Evolutionary conservation across 2,888 invertebrate species (phyloP), one percentile per base, ranked within the genome.

Genomic region (Electrophaes corylata): DNA sequence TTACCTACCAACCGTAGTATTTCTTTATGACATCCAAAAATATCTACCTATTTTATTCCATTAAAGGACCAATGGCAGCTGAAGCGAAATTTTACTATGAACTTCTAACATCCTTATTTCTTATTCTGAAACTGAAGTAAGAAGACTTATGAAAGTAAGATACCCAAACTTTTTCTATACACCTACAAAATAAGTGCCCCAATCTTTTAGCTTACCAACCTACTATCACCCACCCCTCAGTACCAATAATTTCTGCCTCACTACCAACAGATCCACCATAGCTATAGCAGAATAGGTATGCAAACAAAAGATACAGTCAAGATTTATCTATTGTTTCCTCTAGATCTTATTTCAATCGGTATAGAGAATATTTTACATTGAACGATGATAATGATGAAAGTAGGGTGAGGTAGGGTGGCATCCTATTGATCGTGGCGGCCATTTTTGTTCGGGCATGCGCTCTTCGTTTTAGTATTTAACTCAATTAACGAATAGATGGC

Each of bases 341-440:
- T 66, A 41, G 57, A 61, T 68, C 67, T 71, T 81, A 76, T 66
- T 11, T 2, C n/a, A n/a, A 44, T 44, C 1, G 39, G 0, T 0
- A 47, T 72, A 83, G 60, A 66, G 72, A 53, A 12, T 62, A 60
- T 69, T 81, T 80, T 84, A 4, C 64, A 55, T 59, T 69, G 66
- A 14, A 35, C 14, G 16, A 44, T 50, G 46, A 44, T 41, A 63
- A 60, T 62, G 67, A 71, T 67, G 71, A 65, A 66, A 69, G 68
- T 74, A 73, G 80, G 88, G 84, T 84, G 80, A 78, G 75, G 72
- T 58, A 73, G 86, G 89, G 88, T 84, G 88, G 88, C 69, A 72
- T 73, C 70, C 64, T 90, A 91, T 91, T 85, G 91, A 91, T 91
- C 78, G 59, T 12, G 82, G 76, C 84, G 72, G 90, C 91, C 91